Evolutionary conservation across 2,797 vertebrate species (phyloP), one percentile per base, ranked within the genome.

Genomic region (Momotus momota): DNA sequence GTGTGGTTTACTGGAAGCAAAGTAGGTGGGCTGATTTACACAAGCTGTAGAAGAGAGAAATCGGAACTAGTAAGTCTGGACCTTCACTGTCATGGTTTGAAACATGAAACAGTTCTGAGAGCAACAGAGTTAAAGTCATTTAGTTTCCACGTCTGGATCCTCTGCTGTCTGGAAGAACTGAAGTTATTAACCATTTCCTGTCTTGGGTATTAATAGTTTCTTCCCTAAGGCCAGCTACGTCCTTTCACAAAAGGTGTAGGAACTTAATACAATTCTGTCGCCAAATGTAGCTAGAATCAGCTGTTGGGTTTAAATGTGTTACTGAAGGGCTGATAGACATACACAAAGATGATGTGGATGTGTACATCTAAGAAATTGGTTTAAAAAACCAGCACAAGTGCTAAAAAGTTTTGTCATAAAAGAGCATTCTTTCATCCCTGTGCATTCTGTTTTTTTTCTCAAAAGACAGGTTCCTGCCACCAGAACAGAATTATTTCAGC

Each of bases 401-500:
- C 55, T 64, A 67, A 88, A 88, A 82, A 2, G 20, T 43, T 85
- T 85, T 21, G 45, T 72, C 14, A 67, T 55, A 75, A 85, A 87
- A 84, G 35, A 52, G 2, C 25, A 38, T 94, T 74, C 46, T 81
- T 85, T 57, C 25, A 48, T 55, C 57, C 33, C 27, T 40, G 13
- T 10, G 78, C 61, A 40, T 73, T 88, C 4, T 43, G 55, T 35
- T 7, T 35, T 41, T 69, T 41, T 57, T 4, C 69, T 64, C 81
- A 74, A 66, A 85, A 83, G 40, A 64, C 60, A 64, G n/a, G 46
- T 64, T 73, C 31, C 62, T 71, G 52, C 48, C 49, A 73, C 27
- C 46, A 58, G 35, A 86, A 58, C 12, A 26, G 71, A 92, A 83
- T 66, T 80, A 70, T 81, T 86, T 84, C 61, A 74, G 17, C 35